Conservation (phyloP, 2,797 vertebrate species). For the Xenentodon cancila region DNA sequence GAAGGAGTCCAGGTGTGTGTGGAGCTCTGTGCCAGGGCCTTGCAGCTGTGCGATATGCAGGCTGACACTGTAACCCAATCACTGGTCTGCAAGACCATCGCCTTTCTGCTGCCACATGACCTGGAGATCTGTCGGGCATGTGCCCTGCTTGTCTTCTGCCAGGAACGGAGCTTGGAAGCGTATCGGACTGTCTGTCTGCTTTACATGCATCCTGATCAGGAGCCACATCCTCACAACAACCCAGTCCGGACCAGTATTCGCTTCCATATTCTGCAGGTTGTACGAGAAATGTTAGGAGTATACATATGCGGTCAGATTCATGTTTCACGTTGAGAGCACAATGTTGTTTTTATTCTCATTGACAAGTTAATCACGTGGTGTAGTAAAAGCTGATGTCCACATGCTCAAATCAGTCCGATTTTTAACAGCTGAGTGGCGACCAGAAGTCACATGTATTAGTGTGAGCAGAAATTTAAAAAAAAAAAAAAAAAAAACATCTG, state of each 20-base stretch:
- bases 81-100: constrained; percentile 95
- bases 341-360: too few relatives aligned
- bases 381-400: too few relatives aligned
- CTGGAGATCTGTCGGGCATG: constrained; percentile 96
- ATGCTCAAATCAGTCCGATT: too few relatives aligned
- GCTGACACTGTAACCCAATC: constrained; percentile 88
- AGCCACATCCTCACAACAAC: constrained; percentile 89
- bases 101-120: constrained; percentile 94
- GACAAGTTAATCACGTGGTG: too few relatives aligned
- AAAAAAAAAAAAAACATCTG: too few relatives aligned
- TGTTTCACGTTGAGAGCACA: too few relatives aligned
- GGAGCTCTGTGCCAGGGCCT: constrained; percentile 92
- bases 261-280: constrained; percentile 86
- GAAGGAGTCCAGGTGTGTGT: constrained; percentile 92
- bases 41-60: constrained; percentile 88
- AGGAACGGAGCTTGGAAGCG: constrained; percentile 92
- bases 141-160: constrained; percentile 93
- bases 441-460: too few relatives aligned
- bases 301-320: too few relatives aligned
- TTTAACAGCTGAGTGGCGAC: too few relatives aligned
- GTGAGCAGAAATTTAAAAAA: too few relatives aligned
- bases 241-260: constrained; percentile 91
- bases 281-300: too few relatives aligned
- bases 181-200: constrained; percentile 92
- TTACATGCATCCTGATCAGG: constrained; percentile 93